A percentile compares a stretch with the other conserved stretches of the same genome.
These are phyloP conservation scores for Ptilodon capucinus DNA, from an alignment of 2,888 invertebrate genomes.

Conservation along the genomic window DNA sequence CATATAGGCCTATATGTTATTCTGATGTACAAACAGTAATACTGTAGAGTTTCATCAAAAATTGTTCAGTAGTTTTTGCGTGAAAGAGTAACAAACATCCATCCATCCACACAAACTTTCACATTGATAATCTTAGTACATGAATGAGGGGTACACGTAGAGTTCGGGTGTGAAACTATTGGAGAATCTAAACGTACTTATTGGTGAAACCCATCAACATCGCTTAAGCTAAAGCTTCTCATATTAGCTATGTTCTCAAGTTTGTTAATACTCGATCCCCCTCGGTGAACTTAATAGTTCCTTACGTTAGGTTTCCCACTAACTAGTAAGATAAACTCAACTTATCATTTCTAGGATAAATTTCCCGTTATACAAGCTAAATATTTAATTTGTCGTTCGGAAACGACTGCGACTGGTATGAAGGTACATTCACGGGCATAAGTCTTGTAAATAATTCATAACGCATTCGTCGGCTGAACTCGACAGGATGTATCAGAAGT, in stretches of 20 bases:
- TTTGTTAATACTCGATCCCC: too few species aligned
- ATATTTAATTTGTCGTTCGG: slow-evolving; percentile 12
- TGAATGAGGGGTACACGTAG: too few species aligned
- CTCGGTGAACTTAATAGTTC: neutral
- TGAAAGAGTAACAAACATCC: too few species aligned
- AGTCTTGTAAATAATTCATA: slow-evolving; percentile 61
- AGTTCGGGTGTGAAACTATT: too few species aligned
- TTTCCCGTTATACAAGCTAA: slow-evolving; percentile 4
- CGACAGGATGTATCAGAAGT: too few species aligned
- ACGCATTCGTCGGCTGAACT: slow-evolving; percentile 22
- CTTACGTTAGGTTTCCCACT: neutral
- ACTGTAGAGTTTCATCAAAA: too few species aligned
- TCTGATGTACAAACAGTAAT: too few species aligned
- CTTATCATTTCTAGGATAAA: neutral
- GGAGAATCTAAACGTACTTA: too few species aligned
- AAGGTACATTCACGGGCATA: slow-evolving; percentile 1
- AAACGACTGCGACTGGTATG: slow-evolving; percentile 4
- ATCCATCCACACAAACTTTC: too few species aligned
- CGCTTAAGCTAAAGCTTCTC: neutral
- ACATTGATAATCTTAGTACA: too few species aligned
- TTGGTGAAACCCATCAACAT: neutral
- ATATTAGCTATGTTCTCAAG: neutral
- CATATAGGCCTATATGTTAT: too few species aligned
- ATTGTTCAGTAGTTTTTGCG: too few species aligned
- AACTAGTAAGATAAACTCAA: neutral